These are phyloP conservation scores for Aurelia coerulea DNA, from an alignment of 30 jellyfish, hydroid and myxozoan genomes.

Conservation along the genomic window DNA sequence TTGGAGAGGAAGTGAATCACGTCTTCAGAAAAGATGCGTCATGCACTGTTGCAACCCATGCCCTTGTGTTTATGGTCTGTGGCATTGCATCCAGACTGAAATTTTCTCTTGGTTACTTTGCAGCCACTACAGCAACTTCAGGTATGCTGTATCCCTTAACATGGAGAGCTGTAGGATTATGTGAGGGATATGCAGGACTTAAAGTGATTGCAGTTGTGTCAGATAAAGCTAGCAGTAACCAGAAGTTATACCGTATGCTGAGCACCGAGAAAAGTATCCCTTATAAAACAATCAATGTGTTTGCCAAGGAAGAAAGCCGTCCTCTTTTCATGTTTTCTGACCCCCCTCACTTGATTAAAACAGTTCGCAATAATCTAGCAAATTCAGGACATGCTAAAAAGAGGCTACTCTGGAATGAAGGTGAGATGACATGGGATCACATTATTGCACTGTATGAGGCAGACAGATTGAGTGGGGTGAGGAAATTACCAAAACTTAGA, in stretches of 20 bases:
- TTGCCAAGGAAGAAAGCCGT: constrained; percentile 9
- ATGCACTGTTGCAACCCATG: constrained; percentile 45
- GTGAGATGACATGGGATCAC: constrained; percentile 36
- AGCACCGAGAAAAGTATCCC: constrained; percentile 11
- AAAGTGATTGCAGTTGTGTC: constrained; percentile 40
- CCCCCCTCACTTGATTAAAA: constrained; percentile 40
- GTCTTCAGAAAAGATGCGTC: constrained; percentile 20
- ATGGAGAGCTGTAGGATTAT: constrained; percentile 42
- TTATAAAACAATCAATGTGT: constrained; percentile 34
- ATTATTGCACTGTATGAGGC: constrained; percentile 2
- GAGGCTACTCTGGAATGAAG: constrained; percentile 37
- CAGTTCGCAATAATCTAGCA: constrained; percentile 39
- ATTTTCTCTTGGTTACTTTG: constrained; percentile 54
- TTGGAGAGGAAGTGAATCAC: constrained; percentile 46
- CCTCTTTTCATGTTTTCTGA: constrained; percentile 42
- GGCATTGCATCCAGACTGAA: constrained; percentile 51
- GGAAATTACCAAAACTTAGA: constrained; percentile 27
- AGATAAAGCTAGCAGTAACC: constrained; percentile 43
- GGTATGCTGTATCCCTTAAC: constrained; percentile 42
- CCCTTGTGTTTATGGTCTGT: constrained; percentile 48
- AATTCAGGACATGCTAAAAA: constrained; percentile 34
- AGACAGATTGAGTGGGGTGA: constrained; percentile 43
- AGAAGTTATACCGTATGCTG: constrained; percentile 28
- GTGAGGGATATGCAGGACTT: constrained; percentile 44
- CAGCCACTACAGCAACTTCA: constrained; percentile 44